phyloP scores from a whole-genome alignment of 2,888 invertebrate genomes.

The Gasteruption jaculator region DNA sequence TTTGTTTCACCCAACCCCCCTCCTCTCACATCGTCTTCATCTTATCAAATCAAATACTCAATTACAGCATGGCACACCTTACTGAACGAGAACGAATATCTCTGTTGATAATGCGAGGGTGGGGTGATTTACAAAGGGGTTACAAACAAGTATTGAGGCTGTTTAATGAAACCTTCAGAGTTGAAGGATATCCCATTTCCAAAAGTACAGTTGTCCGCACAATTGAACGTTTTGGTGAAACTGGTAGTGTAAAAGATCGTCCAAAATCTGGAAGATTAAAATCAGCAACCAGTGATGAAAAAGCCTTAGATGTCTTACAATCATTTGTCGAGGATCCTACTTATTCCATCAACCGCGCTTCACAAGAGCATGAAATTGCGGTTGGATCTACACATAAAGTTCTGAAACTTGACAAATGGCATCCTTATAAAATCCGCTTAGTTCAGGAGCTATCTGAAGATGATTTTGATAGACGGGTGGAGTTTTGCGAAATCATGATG shows the following conservation, averaged over 20 bases:
- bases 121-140: no score
- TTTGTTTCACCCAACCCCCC: no score
- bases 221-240: slow-evolving; percentile 10
- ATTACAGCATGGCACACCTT: no score
- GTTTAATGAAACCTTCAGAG: no score
- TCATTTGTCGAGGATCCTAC: slow-evolving; percentile 20
- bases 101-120: no score
- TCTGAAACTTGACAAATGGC: slow-evolving; percentile 18
- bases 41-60: no score
- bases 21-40: no score
- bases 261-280: slow-evolving; percentile 13
- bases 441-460: slow-evolving; percentile 28
- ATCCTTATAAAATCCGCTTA: slow-evolving; percentile 28
- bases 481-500: slow-evolving; percentile 27
- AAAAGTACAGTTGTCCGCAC: slow-evolving; percentile 12
- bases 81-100: no score
- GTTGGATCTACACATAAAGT: slow-evolving; percentile 13
- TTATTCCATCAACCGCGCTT: slow-evolving; percentile 8
- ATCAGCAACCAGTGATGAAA: slow-evolving; percentile 11
- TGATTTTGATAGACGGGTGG: slow-evolving; percentile 26
- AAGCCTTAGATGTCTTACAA: slow-evolving; percentile 16
- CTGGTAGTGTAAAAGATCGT: slow-evolving; percentile 7
- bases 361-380: slow-evolving; percentile 15
- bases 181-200: no score
- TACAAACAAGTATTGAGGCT: no score